These are phyloP conservation scores for Turnix velox DNA, from an alignment of 2,113 vertebrate species.

Conservation along the genomic window DNA sequence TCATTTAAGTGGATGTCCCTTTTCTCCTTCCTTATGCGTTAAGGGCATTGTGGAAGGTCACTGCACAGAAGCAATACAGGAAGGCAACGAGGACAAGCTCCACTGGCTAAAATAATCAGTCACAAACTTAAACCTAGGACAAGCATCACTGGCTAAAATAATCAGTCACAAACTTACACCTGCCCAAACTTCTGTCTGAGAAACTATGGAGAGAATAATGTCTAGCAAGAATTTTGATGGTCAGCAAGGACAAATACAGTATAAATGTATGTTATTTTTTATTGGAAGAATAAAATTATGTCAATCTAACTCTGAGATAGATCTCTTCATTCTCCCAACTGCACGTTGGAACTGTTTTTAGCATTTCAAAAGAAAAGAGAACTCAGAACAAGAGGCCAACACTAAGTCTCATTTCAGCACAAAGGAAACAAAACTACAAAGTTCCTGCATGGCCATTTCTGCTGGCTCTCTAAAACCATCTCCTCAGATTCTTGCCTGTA, in stretches of 20 bases:
- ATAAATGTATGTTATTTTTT: background rate
- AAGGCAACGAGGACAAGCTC: background rate
- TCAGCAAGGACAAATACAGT: background rate
- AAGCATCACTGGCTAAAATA: too few species aligned
- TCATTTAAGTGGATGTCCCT: background rate
- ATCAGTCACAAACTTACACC: background rate
- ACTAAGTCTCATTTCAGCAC: background rate
- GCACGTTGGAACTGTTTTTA: background rate
- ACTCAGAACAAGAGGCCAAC: background rate
- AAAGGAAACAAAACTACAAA: background rate
- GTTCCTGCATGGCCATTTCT: background rate
- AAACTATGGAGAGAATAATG: background rate
- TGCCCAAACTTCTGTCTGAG: background rate
- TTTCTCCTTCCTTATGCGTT: background rate
- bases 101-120: background rate
- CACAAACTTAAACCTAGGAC: background rate
- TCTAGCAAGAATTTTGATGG: background rate
- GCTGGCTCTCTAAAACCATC: background rate
- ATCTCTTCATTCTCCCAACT: background rate
- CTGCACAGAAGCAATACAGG: background rate
- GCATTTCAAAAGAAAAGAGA: background rate
- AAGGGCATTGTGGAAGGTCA: background rate
- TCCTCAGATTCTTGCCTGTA: background rate
- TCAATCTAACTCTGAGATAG: background rate
- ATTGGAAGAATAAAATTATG: background rate